phyloP scores from a whole-genome alignment of 2,888 invertebrate genomes.

The Apamea epomidion region DNA sequence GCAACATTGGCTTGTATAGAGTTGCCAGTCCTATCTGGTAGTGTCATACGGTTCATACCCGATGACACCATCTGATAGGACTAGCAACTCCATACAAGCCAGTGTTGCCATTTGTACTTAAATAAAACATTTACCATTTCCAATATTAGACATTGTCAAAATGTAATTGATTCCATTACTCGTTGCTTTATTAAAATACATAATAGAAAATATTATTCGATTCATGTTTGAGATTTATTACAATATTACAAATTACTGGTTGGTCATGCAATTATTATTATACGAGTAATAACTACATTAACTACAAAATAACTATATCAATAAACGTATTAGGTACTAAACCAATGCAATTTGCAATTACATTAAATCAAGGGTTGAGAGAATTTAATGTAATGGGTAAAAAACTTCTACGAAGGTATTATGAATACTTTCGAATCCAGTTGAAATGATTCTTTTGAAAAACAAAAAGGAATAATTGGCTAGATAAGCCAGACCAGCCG shows the following conservation, averaged over 20 bases:
- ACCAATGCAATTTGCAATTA: slow-evolving; percentile 6
- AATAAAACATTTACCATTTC: background rate
- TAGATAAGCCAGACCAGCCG: background rate
- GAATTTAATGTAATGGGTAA: background rate
- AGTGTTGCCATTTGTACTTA: background rate
- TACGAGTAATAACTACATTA: slow-evolving; percentile 12
- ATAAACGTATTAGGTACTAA: background rate
- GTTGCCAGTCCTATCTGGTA: too few species aligned
- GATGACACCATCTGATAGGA: background rate
- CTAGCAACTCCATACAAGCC: background rate
- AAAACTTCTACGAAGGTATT: background rate
- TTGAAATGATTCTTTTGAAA: background rate
- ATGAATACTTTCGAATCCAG: background rate
- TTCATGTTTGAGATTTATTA: slow-evolving; percentile 22
- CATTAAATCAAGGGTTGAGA: background rate
- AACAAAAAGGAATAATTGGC: background rate
- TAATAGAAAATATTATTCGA: slow-evolving; percentile 9
- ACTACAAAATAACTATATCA: slow-evolving; percentile 18
- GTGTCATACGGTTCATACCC: too few species aligned
- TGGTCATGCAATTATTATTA: slow-evolving; percentile 37
- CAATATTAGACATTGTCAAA: slow-evolving; percentile 10
- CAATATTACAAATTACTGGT: slow-evolving; percentile 27
- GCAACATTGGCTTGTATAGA: too few species aligned
- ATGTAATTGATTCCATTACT: slow-evolving; percentile 21
- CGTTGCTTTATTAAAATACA: slow-evolving; percentile 27